Percentiles rank a stretch among this genome's conserved stretches.
These are phyloP conservation scores for Paramuricea clavata DNA, from an alignment of 92 coral and sea anemone genomes.

Conservation along the genomic window DNA sequence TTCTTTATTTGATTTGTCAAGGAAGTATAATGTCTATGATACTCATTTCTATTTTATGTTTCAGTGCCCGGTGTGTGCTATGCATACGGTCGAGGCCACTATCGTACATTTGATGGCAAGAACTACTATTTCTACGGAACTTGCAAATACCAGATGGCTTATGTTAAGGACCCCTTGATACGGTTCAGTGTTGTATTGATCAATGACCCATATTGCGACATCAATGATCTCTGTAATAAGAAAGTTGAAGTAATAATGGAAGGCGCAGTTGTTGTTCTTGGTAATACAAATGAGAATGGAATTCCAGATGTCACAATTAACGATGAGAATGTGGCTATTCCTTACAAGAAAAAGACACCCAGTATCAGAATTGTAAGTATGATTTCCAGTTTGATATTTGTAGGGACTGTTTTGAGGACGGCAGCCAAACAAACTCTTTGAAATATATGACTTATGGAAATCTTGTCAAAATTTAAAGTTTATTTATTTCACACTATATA, in stretches of 20 bases:
- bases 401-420: too few species aligned
- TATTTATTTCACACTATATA: too few species aligned
- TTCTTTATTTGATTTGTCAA: too few species aligned
- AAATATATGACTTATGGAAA: too few species aligned
- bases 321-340: slow-evolving; percentile 42
- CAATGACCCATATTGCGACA: slow-evolving; percentile 77
- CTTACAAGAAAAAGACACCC: slow-evolving; percentile 69
- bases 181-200: slow-evolving; percentile 71
- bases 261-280: slow-evolving; percentile 56
- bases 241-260: slow-evolving; percentile 64
- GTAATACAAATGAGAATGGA: slow-evolving; percentile 19
- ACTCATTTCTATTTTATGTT: neutral
- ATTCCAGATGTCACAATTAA: slow-evolving; percentile 67
- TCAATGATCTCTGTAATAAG: slow-evolving; percentile 76
- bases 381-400: neutral
- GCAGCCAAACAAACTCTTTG: too few species aligned
- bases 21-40: too few species aligned
- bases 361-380: slow-evolving; percentile 71
- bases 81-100: slow-evolving; percentile 82
- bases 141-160: slow-evolving; percentile 76
- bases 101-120: slow-evolving; percentile 88
- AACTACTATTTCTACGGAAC: slow-evolving; percentile 78
- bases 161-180: slow-evolving; percentile 66
- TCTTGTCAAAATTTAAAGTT: too few species aligned
- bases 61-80: slow-evolving; percentile 88